These are phyloP conservation scores for Mystacides longicornis DNA, from an alignment of 2,888 invertebrate species.

Conservation along the genomic window DNA sequence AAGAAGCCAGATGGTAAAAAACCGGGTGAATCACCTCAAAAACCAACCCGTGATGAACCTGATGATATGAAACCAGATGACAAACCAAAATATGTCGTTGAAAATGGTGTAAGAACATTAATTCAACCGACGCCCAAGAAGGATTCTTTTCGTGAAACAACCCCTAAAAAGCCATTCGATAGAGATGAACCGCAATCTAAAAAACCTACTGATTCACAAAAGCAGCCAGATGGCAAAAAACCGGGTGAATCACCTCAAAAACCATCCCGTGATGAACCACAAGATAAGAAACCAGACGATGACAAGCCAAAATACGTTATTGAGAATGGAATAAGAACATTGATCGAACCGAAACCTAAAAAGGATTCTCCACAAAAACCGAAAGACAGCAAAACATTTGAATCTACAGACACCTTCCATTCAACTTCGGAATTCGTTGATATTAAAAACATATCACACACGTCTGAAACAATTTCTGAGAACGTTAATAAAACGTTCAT, in stretches of 20 bases:
- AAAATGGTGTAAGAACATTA: constrained; percentile 17
- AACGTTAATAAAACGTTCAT: constrained; percentile 8
- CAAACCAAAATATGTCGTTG: constrained; percentile 15
- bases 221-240: not conserved
- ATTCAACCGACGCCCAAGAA: not conserved
- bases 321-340: constrained; percentile 18
- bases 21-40: constrained; percentile 2
- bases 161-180: not conserved
- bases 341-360: not conserved
- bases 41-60: too few species aligned
- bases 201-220: not conserved
- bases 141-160: not conserved
- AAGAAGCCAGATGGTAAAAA: constrained; percentile 6
- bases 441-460: too few species aligned
- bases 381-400: too few species aligned
- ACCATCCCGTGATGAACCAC: constrained; percentile 2
- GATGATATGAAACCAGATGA: constrained; percentile 9
- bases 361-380: constrained; percentile 5
- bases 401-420: constrained; percentile 8
- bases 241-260: not conserved
- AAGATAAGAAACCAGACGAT: not conserved
- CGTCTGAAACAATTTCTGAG: too few species aligned
- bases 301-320: constrained; percentile 19
- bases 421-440: too few species aligned
- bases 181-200: not conserved